These are phyloP conservation scores for Rhodeus uyekii DNA, from an alignment of 2,797 vertebrate species.

Conservation along the genomic window DNA sequence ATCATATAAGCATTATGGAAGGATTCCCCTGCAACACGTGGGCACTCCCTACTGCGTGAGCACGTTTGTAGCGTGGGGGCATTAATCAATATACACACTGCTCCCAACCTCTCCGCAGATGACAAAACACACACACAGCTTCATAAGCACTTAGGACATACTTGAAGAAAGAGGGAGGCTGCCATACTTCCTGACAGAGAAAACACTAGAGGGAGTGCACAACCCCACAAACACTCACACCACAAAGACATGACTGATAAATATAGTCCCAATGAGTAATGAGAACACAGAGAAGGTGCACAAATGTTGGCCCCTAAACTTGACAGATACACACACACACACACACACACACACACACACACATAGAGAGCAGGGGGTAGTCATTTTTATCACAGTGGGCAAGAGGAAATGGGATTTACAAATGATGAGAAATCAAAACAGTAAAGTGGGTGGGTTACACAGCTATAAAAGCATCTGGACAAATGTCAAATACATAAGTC, in stretches of 20 bases:
- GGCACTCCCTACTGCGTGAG: constrained; percentile 44
- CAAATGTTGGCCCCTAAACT: constrained; percentile 20
- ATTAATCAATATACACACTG: constrained; percentile 50
- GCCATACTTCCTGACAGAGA: constrained; percentile 54
- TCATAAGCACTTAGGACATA: background rate
- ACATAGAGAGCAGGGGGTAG: constrained; percentile 21
- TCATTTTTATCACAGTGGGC: constrained; percentile 28
- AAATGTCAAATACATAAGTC: constrained; percentile 12
- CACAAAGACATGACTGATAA: constrained; percentile 44
- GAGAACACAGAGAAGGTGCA: constrained; percentile 33
- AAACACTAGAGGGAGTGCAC: constrained; percentile 45
- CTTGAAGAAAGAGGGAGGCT: constrained; percentile 38
- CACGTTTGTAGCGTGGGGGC: constrained; percentile 44
- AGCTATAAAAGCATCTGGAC: constrained; percentile 15
- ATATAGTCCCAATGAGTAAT: constrained; percentile 34
- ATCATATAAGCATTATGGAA: constrained; percentile 13
- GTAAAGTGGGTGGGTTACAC: background rate
- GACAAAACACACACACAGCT: background rate
- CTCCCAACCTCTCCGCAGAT: constrained; percentile 37
- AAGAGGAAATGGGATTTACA: constrained; percentile 1
- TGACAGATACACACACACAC: constrained; percentile 29
- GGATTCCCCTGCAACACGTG: constrained; percentile 40
- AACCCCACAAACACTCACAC: constrained; percentile 27
- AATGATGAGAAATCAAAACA: constrained; percentile 32
- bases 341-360: constrained; percentile 30